Base-by-base conservation (phyloP, 2,797 vertebrate genomes). In the Micromesistius poutassou region DNA sequence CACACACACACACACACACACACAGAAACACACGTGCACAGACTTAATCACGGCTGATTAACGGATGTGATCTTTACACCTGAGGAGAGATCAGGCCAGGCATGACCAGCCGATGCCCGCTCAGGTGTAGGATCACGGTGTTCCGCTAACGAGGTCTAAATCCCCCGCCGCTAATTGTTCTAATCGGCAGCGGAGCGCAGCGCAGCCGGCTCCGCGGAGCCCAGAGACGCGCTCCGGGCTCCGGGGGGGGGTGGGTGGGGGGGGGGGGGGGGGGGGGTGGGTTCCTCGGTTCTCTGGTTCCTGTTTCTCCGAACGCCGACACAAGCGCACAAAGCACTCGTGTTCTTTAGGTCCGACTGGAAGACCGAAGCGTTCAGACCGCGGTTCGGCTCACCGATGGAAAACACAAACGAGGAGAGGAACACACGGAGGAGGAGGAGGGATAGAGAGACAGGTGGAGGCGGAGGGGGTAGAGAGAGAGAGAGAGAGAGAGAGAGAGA, bases 11-110 rank as follows among this genome's bases (percentile, higher is more conserved):
- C 73, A 79, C 73, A 68, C 72, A 72, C 80, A 80, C 79, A 12
- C 76, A 73, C 14, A 76, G 12, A 73, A 42, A 77, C 31, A 55
- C 76, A 81, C 75, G 55, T 76, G 71, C 19, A 72, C 73, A 72
- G 25, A 85, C 85, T 88, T 85, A 90, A 84, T 89, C 84, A 90
- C 86, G 85, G 84, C 87, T 88, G 90, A 92, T 90, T 93, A 91
- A 89, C 87, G 91, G 87, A 91, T 89, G 84, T 79, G 90, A 91
- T 93, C 87, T 88, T 93, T 93, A 91, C 90, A 93, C 91, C 89
- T 89, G 92, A 93, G 85, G 87, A 81, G 85, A 78, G 70, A 31
- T 46, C 79, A 75, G 81, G 73, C 81, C 78, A 82, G 78, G 71
- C 84, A 46, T 84, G 73, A 82, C 31, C 10, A 33, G 72, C 30